Conservation (phyloP, 2,797 vertebrate species). For the Delichon dasypus region DNA sequence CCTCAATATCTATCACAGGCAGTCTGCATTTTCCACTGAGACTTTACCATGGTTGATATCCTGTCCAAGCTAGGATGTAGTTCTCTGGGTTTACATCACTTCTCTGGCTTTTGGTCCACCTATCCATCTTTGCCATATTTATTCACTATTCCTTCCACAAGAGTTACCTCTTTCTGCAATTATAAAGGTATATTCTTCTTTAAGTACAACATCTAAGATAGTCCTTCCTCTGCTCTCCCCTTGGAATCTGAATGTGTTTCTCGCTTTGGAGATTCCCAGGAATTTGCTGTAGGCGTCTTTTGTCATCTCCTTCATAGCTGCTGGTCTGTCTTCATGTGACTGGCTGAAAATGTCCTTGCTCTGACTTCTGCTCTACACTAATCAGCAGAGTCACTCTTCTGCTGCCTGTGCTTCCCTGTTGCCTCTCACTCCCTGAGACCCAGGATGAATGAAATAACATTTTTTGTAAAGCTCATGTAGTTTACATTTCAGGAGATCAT, state of each 20-base stretch:
- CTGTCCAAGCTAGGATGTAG: not conserved
- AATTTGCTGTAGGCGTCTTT: not conserved
- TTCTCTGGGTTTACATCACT: not conserved
- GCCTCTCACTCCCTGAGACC: not conserved
- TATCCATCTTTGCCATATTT: not conserved
- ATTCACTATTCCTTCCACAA: not conserved
- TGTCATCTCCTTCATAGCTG: not conserved
- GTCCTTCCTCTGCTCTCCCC: not conserved
- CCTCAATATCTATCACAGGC: not conserved
- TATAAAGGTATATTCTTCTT: not conserved
- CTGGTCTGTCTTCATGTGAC: not conserved
- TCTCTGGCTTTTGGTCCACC: not conserved
- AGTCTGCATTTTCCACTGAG: not conserved
- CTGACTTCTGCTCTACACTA: not conserved
- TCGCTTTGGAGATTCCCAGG: not conserved
- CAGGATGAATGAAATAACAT: not conserved
- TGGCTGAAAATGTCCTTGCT: not conserved
- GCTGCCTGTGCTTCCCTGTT: not conserved
- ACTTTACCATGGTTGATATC: not conserved
- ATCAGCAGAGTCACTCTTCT: not conserved
- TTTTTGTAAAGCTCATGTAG: not conserved
- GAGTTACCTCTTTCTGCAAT: not conserved
- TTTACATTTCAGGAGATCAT: not conserved
- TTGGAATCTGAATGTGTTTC: not conserved
- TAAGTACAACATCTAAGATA: not conserved